Evolutionary conservation across 2,888 invertebrate genomes (phyloP), one percentile per base, ranked within the genome.

Genomic region (Eugnorisma glareosa): DNA sequence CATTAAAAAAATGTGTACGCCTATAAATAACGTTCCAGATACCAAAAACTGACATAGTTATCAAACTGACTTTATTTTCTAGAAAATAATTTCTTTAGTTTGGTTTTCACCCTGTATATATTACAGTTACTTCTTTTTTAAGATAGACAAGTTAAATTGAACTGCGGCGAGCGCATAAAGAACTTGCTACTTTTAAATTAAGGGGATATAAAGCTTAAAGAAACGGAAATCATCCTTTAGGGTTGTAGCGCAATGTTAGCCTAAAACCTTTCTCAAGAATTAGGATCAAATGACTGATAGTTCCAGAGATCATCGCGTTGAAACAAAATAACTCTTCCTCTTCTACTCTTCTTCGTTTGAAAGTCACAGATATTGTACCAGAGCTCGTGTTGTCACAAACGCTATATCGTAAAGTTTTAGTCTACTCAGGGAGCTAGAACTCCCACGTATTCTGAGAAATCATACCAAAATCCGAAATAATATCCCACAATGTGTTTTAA

Each of bases 71-170:
- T 2, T 40, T 51, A 10, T 68, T 35, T 18, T 31, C 6, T 24
- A 43, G 31, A 37, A 31, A 15, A 43, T 15, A 73, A 4, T 6
- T 11, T 45, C 4, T 24, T 6, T 18, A 15, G n/a, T 28, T 35
- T 18, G 31, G 31, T 18, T 43, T 35, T n/a, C 51, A 37, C 0
- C n/a, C 72, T 63, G 51, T 70, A 31, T 51, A 64, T 0, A 4
- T 1, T 6, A 48, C n/a, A 43, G 31, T 10, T 28, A 31, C 18
- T 37, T 21, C 11, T 43, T 31, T 28, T 40, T 10, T 48, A 24
- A 74, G 66, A 73, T 24, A 18, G 18, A 79, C 35, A 59, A 66
- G n/a, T 66, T 48, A 37, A 51, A 81, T 59, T 81, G 28, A 73
- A 64, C 7, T 4, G 31, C 18, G 2, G 13, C 37, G 24, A 10